Percentiles rank a stretch among this genome's conserved stretches.
Evolutionary conservation across 1,140 invertebrate genomes (phyloP).

Genomic region (Limonius californicus): DNA sequence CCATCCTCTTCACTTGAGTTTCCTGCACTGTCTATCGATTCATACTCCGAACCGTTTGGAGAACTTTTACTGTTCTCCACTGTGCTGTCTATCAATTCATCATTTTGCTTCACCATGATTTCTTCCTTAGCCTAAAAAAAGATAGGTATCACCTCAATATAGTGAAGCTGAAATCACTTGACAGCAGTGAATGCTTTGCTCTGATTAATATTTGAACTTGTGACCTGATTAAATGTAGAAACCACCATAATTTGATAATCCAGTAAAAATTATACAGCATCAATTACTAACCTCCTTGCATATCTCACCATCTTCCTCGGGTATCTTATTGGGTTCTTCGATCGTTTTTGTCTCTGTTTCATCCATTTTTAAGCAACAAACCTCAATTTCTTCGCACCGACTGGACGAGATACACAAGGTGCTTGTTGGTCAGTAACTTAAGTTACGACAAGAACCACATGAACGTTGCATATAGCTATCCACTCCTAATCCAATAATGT

Average conservation of each 20-base stretch:
- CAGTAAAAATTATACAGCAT: not conserved
- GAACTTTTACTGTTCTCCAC: not conserved
- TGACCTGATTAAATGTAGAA: constrained; percentile 14
- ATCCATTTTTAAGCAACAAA: not conserved
- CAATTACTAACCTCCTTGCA: not conserved
- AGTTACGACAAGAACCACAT: too few species aligned
- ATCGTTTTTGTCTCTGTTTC: not conserved
- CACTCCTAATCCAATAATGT: too few species aligned
- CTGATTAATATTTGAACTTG: constrained; percentile 20
- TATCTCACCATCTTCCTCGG: not conserved
- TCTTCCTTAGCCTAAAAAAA: not conserved
- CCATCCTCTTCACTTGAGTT: not conserved
- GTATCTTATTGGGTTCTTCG: not conserved
- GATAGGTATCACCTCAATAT: not conserved
- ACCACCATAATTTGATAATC: constrained; percentile 1
- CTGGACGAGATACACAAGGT: too few species aligned
- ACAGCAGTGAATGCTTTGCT: constrained; percentile 11
- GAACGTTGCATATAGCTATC: too few species aligned
- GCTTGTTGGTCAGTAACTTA: too few species aligned
- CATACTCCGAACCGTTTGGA: not conserved
- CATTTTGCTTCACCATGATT: not conserved
- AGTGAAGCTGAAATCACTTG: not conserved
- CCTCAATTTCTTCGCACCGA: not conserved
- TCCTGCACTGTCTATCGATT: not conserved
- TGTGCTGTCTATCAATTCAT: not conserved